Conservation (phyloP, 2,797 vertebrate genomes). For the Siniperca scherzeri region DNA sequence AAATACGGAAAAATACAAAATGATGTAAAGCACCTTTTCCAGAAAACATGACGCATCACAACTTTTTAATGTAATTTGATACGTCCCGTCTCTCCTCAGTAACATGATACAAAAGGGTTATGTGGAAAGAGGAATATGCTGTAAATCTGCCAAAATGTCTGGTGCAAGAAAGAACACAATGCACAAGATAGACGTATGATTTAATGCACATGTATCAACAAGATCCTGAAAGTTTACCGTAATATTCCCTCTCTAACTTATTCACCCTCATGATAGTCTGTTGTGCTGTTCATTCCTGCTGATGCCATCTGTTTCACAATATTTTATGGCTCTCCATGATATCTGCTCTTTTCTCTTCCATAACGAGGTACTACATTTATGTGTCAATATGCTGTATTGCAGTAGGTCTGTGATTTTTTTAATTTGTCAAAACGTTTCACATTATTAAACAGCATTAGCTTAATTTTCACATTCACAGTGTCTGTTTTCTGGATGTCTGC, state of each 20-base stretch:
- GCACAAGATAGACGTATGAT: neutral
- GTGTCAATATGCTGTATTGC: neutral
- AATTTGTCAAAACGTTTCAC: neutral
- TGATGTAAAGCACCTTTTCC: neutral
- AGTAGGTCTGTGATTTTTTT: neutral
- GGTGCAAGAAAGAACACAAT: slow-evolving; percentile 17
- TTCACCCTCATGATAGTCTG: neutral
- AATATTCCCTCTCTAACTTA: slow-evolving; percentile 14
- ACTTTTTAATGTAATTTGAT: neutral
- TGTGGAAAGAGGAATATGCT: slow-evolving; percentile 34
- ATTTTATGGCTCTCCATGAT: neutral
- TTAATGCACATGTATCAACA: slow-evolving; percentile 54
- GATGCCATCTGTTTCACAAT: slow-evolving; percentile 3
- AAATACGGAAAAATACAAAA: slow-evolving; percentile 22
- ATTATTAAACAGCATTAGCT: neutral
- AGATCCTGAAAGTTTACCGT: slow-evolving; percentile 15
- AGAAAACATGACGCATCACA: neutral
- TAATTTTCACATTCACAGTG: neutral
- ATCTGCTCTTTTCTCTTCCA: neutral
- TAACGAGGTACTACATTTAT: neutral
- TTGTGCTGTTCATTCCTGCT: neutral
- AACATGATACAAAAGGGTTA: neutral
- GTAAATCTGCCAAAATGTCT: slow-evolving; percentile 10
- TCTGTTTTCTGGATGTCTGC: neutral
- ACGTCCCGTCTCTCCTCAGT: neutral